Conservation (phyloP, 2,797 vertebrate species). For the Rousettus madagascariensis region DNA sequence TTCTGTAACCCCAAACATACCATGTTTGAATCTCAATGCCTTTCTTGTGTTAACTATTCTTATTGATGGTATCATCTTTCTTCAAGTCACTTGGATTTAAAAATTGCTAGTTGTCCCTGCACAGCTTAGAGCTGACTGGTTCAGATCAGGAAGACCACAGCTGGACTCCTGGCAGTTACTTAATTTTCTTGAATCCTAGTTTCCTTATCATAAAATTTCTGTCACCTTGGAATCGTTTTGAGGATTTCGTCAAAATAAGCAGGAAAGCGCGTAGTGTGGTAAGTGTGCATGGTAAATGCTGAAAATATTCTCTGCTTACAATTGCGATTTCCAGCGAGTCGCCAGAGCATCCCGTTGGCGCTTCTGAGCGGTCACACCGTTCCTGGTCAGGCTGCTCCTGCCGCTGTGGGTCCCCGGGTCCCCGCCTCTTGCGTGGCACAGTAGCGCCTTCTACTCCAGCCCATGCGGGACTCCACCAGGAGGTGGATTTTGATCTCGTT, state of each 20-base stretch:
- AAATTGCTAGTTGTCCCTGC: neutral
- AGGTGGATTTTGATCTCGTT: neutral
- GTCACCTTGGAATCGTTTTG: neutral
- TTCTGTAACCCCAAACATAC: neutral
- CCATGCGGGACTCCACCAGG: rapidly evolving
- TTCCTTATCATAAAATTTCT: neutral
- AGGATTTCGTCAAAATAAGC: neutral
- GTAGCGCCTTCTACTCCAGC: no score
- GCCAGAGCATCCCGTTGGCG: neutral
- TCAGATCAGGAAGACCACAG: neutral
- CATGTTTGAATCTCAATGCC: neutral
- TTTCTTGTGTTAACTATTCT: neutral
- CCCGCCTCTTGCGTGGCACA: no score
- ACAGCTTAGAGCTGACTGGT: neutral
- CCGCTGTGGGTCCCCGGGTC: no score
- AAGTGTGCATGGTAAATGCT: neutral
- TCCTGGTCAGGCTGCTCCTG: neutral
- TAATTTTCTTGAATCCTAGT: neutral
- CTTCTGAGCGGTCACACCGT: neutral
- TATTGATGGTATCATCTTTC: neutral
- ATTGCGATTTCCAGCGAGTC: neutral
- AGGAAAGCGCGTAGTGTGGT: neutral
- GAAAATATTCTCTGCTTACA: neutral
- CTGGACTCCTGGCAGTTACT: neutral
- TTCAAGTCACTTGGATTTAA: neutral